Base-by-base conservation (phyloP, 2,888 invertebrate species). In the Sminthurinus aureus region DNA sequence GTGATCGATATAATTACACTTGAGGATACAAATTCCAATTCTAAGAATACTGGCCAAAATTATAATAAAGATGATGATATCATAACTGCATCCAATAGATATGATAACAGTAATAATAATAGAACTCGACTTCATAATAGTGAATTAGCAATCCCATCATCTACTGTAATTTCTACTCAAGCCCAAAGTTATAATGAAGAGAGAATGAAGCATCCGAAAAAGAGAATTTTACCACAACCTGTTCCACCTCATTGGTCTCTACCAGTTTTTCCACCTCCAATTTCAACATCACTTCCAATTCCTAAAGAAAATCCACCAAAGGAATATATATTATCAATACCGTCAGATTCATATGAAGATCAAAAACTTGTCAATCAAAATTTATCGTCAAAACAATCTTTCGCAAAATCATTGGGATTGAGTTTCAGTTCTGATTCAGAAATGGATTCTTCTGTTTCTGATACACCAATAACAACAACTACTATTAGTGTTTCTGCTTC, bases 181-280 rank as follows among this genome's bases (percentile, higher is more conserved):
- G 26, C 22, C 71, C 71, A 71, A 71, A 15, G 38, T 38, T 38
- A 38, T 38, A 38, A 38, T 38, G 38, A 38, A 38, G 38, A 38
- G 8, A 67, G 3, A 50, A 13, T 11, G 11, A 51, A 69, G n/a
- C 52, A 58, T 52, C 79, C 71, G 3, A 24, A 22, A 9, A 52
- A 79, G 66, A 20, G 83, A 67, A 83, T 83, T 38, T 24, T 83
- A 13, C 83, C 83, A 0, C 71, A 83, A 26, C 83, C 83, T 15
- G 83, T 83, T 1, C 83, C 83, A 50, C n/a, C 83, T 4, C 71
- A 79, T 51, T 73, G 75, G 13, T 79, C 79, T 26, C 51, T 26
- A 15, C 8, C 79, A 15, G 50, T 74, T 6, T 83, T 83, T n/a
- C 79, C 58, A 58, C 58, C 58, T 18, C 58, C 58, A 58, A 13